Percentiles rank a stretch among this genome's conserved stretches.
phyloP scores from a whole-genome alignment of 2,888 invertebrate genomes.

The Trichopoda pennipes region DNA sequence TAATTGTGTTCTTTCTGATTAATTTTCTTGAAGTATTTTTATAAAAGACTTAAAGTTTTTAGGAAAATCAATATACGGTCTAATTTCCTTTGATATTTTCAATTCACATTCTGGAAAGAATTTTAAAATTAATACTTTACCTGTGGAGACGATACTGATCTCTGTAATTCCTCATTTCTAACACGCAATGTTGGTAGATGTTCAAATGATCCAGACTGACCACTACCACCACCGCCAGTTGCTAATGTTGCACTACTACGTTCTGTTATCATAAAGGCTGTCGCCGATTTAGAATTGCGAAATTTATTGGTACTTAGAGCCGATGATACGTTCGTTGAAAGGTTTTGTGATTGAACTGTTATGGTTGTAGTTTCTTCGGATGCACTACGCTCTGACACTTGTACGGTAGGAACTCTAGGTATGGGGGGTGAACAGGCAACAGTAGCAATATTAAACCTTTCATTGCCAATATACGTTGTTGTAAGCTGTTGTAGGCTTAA shows the following conservation, averaged over 20 bases:
- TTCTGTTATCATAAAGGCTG: constrained; percentile 73
- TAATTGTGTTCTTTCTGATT: too few species aligned
- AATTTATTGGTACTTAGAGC: constrained; percentile 67
- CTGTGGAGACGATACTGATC: constrained; percentile 85
- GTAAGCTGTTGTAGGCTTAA: constrained; percentile 74
- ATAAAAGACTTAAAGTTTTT: too few species aligned
- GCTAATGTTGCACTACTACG: constrained; percentile 69
- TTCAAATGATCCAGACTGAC: constrained; percentile 78
- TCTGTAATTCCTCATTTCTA: constrained; percentile 83
- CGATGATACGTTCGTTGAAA: constrained; percentile 29
- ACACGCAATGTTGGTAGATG: constrained; percentile 81
- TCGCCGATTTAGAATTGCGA: constrained; percentile 75
- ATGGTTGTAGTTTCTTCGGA: constrained; percentile 57
- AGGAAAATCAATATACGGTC: too few species aligned
- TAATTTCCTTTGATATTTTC: too few species aligned
- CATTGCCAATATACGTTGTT: constrained; percentile 74
- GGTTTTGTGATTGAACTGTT: constrained; percentile 32
- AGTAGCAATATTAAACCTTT: constrained; percentile 63
- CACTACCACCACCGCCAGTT: constrained; percentile 74
- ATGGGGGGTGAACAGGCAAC: constrained; percentile 71
- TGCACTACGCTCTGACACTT: constrained; percentile 56
- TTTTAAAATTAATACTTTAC: constrained; percentile 74
- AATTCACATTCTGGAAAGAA: too few species aligned
- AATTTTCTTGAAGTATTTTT: too few species aligned
- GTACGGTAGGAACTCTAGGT: constrained; percentile 57